Evolutionary conservation across 2,888 invertebrate genomes (phyloP), one percentile per base, ranked within the genome.

Genomic region (Rugalucina vietnamica): DNA sequence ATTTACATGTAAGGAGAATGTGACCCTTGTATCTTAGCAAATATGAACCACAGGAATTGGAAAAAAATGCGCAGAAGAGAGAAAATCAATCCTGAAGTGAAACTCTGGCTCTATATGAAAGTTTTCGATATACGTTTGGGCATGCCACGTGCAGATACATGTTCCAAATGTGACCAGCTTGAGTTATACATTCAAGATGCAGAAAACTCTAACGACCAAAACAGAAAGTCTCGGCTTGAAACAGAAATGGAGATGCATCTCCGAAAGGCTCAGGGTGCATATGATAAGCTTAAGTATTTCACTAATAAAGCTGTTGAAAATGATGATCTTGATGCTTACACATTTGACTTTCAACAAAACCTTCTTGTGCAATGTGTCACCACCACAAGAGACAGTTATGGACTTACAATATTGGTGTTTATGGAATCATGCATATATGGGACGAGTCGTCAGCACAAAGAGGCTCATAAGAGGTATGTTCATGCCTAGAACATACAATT

Each of bases 271-370:
- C 74, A 82, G 32, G 72, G 69, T 49, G 78, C 74, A 24, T 82
- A 82, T 79, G 82, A 12, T 29, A 57, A 50, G 21, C 71, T 79
- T 10, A 75, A 69, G 36, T 10, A 43, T 0, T 70, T 65, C 65
- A 71, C 77, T 21, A 24, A 60, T 18, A 24, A 70, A 24, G 2
- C 50, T 32, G 27, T 14, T 2, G 75, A 43, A 0, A 43, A 60
- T 79, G 37, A 57, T 5, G 32, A 79, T 3, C 49, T 78, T 34
- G 79, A 79, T 43, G 57, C 74, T 4, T 70, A 79, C 32, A 79
- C 82, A 34, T 79, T 79, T 72, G 82, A 82, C 71, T 79, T 82
- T 29, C 75, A 82, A 27, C 76, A 79, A 60, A 83, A 83, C 69
- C 72, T 83, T 18, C 74, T 71, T 18, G 49, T 74, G 21, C 83